These are phyloP conservation scores for Acrocephalus arundinaceus DNA, from an alignment of 2,113 vertebrate genomes.

Conservation along the genomic window DNA sequence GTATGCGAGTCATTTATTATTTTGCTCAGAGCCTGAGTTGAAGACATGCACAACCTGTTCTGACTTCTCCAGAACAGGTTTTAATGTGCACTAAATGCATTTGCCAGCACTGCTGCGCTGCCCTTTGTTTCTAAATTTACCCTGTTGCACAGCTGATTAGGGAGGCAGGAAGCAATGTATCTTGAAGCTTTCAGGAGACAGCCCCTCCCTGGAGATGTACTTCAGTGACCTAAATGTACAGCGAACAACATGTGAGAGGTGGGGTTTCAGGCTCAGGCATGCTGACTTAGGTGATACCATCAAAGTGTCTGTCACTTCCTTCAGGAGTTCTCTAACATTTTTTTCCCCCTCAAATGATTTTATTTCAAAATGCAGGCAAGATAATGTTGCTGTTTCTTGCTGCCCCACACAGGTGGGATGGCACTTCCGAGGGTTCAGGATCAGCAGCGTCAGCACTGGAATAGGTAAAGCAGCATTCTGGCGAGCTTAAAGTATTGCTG, in stretches of 20 bases:
- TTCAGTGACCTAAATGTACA: conserved; percentile 18
- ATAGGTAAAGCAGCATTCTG: neutral
- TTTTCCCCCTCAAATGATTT: neutral
- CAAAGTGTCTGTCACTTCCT: neutral
- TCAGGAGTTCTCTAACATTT: neutral
- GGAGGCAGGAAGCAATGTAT: conserved; percentile 22
- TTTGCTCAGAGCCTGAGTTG: neutral
- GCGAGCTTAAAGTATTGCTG: neutral
- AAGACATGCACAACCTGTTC: conserved; percentile 15
- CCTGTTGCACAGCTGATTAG: conserved; percentile 34
- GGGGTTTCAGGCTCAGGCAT: conserved; percentile 48
- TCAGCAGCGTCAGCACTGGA: neutral
- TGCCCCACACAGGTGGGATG: fast-evolving
- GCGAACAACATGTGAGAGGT: neutral
- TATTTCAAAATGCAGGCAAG: neutral
- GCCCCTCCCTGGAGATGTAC: conserved; percentile 54
- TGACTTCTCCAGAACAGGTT: conserved; percentile 57
- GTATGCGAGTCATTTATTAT: neutral
- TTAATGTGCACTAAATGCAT: neutral
- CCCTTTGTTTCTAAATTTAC: conserved; percentile 46
- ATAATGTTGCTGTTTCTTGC: neutral
- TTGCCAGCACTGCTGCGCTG: neutral
- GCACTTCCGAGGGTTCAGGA: fast-evolving
- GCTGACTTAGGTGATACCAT: neutral
- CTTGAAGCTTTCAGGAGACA: conserved; percentile 33